phyloP scores from a whole-genome alignment of 2,113 vertebrate species.

The Corydoras maculifer region DNA sequence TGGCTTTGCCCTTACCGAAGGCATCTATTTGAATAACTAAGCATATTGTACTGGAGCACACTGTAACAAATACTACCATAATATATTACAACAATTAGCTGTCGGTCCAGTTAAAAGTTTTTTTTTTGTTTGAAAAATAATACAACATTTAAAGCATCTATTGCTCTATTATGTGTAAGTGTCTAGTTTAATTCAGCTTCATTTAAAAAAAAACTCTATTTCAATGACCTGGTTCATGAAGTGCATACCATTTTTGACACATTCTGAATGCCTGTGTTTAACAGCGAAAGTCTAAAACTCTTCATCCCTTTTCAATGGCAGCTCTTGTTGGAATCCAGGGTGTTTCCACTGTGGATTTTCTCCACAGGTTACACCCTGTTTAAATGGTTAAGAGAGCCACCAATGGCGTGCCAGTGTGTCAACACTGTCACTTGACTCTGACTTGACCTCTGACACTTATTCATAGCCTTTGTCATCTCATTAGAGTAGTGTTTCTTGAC shows the following conservation, averaged over 20 bases:
- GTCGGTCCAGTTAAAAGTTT: constrained; percentile 35
- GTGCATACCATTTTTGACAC: constrained; percentile 1
- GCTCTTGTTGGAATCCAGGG: constrained; percentile 26
- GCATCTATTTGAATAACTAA: constrained; percentile 29
- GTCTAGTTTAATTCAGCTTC: constrained; percentile 10
- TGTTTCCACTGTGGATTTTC: constrained; percentile 21
- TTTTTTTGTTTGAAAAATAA: constrained; percentile 8
- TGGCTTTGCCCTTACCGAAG: neutral
- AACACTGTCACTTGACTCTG: constrained; percentile 1
- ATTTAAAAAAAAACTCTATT: constrained; percentile 18
- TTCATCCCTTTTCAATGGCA: constrained; percentile 24
- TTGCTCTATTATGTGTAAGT: constrained; percentile 6
- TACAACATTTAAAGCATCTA: constrained; percentile 15
- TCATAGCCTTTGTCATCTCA: neutral
- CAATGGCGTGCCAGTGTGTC: neutral
- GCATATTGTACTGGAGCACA: neutral
- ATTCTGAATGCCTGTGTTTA: neutral
- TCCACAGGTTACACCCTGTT: constrained; percentile 21
- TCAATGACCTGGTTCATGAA: constrained; percentile 16
- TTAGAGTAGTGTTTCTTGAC: no score
- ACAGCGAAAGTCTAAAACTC: constrained; percentile 14
- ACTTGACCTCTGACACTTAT: constrained; percentile 11
- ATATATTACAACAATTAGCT: constrained; percentile 40
- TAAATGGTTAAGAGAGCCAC: constrained; percentile 11
- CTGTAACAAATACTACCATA: constrained; percentile 26